phyloP scores from a whole-genome alignment of 2,797 vertebrate species.

The Chloroceryle inda region DNA sequence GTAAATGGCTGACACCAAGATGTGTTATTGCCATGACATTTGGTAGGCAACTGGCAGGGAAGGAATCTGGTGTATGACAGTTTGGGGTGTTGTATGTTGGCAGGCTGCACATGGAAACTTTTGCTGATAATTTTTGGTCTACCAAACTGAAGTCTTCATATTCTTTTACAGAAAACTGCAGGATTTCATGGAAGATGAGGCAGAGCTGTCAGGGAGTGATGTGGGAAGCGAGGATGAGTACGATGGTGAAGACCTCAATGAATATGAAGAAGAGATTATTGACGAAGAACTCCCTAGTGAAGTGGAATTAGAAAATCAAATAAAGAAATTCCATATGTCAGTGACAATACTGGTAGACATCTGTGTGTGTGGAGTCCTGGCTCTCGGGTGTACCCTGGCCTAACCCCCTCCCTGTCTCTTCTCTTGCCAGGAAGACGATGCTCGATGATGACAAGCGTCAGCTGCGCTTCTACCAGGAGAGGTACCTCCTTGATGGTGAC shows the following conservation, averaged over 20 bases:
- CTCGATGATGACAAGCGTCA: slow-evolving; percentile 94
- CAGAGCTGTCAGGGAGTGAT: slow-evolving; percentile 95
- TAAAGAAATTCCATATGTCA: slow-evolving; percentile 98
- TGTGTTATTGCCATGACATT: not conserved
- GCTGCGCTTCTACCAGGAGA: slow-evolving; percentile 94
- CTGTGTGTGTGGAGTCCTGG: not conserved
- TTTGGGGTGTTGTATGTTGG: not conserved
- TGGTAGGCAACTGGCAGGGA: not conserved
- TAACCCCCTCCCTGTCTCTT: not conserved
- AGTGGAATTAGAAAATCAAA: slow-evolving; percentile 90
- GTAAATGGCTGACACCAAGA: not conserved
- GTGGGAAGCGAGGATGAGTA: slow-evolving; percentile 92
- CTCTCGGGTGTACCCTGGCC: rapidly evolving
- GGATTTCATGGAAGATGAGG: slow-evolving; percentile 94
- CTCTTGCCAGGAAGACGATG: slow-evolving; percentile 88
- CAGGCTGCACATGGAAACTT: not conserved
- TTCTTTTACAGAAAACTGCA: slow-evolving; percentile 81
- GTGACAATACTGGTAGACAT: slow-evolving; percentile 22
- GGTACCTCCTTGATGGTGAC: slow-evolving; percentile 93
- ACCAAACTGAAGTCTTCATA: not conserved
- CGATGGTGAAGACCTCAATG: slow-evolving; percentile 83
- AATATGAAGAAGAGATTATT: slow-evolving; percentile 93
- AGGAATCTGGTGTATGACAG: not conserved
- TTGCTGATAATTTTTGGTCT: not conserved
- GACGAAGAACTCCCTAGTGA: slow-evolving; percentile 93